phyloP scores from a whole-genome alignment of 2,888 invertebrate genomes.

The Nymphalis c-album region DNA sequence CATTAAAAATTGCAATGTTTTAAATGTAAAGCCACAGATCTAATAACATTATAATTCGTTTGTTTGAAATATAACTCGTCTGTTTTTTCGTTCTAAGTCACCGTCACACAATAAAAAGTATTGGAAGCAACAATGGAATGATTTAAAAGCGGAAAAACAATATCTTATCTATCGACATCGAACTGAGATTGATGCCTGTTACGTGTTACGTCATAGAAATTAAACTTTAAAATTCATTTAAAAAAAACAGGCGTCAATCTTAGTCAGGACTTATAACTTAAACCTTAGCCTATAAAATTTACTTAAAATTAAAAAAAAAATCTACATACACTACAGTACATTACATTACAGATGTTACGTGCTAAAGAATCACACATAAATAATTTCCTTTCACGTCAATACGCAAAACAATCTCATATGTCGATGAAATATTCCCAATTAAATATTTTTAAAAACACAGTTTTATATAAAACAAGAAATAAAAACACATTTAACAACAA shows the following conservation, averaged over 20 bases:
- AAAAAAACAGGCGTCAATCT: conserved; percentile 50
- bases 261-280: conserved; percentile 39
- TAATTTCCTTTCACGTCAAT: conserved; percentile 70
- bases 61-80: too few species aligned
- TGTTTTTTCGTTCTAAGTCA: conserved; percentile 11
- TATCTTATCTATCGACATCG: conserved; percentile 28
- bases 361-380: conserved; percentile 79
- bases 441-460: conserved; percentile 46
- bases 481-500: conserved; percentile 75
- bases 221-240: conserved; percentile 29
- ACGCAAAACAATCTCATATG: conserved; percentile 73
- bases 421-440: conserved; percentile 52
- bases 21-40: too few species aligned
- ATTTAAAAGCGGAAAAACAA: conserved; percentile 55
- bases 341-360: conserved; percentile 56
- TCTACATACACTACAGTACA: conserved; percentile 69
- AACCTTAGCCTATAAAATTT: conserved; percentile 44
- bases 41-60: too few species aligned
- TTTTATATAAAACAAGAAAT: conserved; percentile 62
- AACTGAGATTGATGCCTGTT: conserved; percentile 62
- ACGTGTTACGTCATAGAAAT: conserved; percentile 43
- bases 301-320: conserved; percentile 49
- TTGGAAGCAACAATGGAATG: conserved; percentile 76
- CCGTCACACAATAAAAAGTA: conserved; percentile 24
- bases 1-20: too few species aligned